Evolutionary conservation across 2,888 invertebrate species (phyloP), one percentile per base, ranked within the genome.

Genomic region (Lasius fuliginosus): DNA sequence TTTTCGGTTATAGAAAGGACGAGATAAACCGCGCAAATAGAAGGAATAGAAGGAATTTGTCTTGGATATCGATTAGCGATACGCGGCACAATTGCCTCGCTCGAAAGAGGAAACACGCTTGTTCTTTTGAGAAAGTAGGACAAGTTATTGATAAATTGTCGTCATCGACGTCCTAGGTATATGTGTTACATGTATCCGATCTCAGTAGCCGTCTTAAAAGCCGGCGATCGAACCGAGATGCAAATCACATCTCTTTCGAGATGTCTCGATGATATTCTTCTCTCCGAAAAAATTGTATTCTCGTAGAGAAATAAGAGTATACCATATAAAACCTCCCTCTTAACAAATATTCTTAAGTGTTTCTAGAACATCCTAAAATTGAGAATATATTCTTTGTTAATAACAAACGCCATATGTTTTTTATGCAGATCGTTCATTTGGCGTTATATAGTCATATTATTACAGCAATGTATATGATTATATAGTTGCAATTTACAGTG

Each of bases 71-170:
- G 79, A 81, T 81, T 60, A 60, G 40, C 69, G 40, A 69, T 56
- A 77, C 40, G 9, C 9, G 36, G 40, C 53, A 27, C 27, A 56
- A 69, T 58, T 56, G 56, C 71, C 56, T 49, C 46, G 79, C 27
- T 60, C 46, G 46, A 60, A 46, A 46, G 30, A 60, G 74, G 40
- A 81, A 74, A 81, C 33, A 33, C 46, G 42, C 74, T 77, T 53
- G 53, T 77, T 68, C 68, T 60, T 81, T 60, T 40, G 56, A 46
- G 42, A 81, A 81, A 81, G 46, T 81, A 36, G 60, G 60, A 81
- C 79, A 74, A 74, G 75, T 81, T 81, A 81, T 81, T 74, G 79
- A 81, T 81, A 81, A 81, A 81, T 81, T 60, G 71, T 33, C 71
- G 56, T 42, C 42, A 27, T 30, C 23, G 36, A 36, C 40, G n/a